These are phyloP conservation scores for Agapornis roseicollis DNA, from an alignment of 2,113 vertebrate genomes.

Conservation along the genomic window DNA sequence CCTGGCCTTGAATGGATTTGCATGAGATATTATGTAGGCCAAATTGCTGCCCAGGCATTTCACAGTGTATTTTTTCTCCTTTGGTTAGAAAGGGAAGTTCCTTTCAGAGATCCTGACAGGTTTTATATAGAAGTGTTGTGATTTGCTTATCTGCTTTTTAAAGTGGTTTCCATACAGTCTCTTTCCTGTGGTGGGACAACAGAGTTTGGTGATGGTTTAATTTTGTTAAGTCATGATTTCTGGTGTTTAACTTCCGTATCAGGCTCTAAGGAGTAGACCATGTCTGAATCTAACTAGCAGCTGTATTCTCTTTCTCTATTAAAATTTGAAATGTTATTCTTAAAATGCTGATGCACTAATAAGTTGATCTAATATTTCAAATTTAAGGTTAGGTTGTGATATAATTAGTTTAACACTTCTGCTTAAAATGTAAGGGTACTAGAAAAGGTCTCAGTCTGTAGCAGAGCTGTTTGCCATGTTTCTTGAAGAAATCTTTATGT, in stretches of 20 bases:
- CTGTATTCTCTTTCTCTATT: neutral
- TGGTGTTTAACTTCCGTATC: neutral
- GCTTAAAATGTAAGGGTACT: neutral
- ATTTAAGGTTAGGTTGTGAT: neutral
- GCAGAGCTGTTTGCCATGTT: neutral
- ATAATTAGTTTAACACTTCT: neutral
- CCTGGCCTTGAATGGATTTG: neutral
- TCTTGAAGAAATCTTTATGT: neutral
- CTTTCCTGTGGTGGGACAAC: neutral
- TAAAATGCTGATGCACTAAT: neutral
- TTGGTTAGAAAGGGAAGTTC: neutral
- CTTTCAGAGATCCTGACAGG: neutral
- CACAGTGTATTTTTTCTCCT: neutral
- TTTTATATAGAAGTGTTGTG: neutral
- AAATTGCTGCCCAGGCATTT: neutral
- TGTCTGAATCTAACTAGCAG: neutral
- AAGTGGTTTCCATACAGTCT: neutral
- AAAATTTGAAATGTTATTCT: neutral
- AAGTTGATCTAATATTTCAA: neutral
- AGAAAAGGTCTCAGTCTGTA: neutral
- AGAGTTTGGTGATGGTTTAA: neutral
- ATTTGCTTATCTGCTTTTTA: neutral
- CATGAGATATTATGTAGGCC: neutral
- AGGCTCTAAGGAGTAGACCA: neutral
- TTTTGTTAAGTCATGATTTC: neutral